Evolutionary conservation across 2,797 vertebrate species (phyloP), one percentile per base, ranked within the genome.

Genomic region (Craterocephalus amniculus): DNA sequence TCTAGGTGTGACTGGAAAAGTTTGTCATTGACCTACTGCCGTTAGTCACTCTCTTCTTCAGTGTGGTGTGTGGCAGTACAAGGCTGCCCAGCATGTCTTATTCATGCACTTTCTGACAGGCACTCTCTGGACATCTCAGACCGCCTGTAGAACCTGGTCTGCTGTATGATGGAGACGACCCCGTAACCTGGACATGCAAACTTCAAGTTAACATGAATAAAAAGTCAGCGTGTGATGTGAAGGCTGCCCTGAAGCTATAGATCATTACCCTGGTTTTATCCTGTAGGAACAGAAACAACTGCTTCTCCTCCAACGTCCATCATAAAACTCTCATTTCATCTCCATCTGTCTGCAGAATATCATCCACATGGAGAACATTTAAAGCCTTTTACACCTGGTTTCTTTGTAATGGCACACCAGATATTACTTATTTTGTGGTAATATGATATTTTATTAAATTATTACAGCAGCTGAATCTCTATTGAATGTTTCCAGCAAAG

Each of bases 291-390:
- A 48, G 8, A 31, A 57, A 57, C 8, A 31, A 57, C 18, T 18
- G 9, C 31, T 32, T 40, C 35, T 59, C 58, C 58, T 59, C 58
- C 34, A 29, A 57, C 29, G n/a, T 20, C 57, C 34, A 3, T 13
- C 57, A 36, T 58, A 36, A 36, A 58, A 36, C 55, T 34, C 31
- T 57, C 55, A 34, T 57, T 57, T 34, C 55, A 34, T 57, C 55
- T 40, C 83, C 85, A 85, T 89, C 85, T 88, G 88, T 78, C 71
- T 68, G 70, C 68, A 12, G 74, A 70, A 74, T 4, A 34, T 55
- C 57, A 16, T 70, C 65, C 78, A 68, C 63, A 60, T 61, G 70
- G 63, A 67, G 70, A 76, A 36, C 61, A 35, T 65, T 75, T 54
- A 56, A 12, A 27, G 9, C 32, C 55, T 57, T 7, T 57, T 57